These are phyloP conservation scores for Trichacis sp. DNA, from an alignment of 2,888 invertebrate species.

Conservation along the genomic window DNA sequence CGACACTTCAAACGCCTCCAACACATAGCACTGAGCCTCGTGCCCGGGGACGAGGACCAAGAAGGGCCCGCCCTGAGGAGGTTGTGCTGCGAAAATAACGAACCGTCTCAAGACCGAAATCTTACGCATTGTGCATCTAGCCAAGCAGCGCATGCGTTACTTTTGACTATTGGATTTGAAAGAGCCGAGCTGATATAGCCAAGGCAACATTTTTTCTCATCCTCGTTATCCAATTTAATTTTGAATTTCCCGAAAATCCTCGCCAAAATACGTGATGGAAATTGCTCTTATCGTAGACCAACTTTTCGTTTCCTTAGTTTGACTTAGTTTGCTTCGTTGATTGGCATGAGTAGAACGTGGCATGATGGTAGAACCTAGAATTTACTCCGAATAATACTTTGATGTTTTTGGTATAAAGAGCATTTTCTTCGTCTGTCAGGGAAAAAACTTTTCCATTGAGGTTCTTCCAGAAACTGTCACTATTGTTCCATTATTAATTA, in stretches of 20 bases:
- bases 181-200: background rate
- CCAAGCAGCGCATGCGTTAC: conserved; percentile 63
- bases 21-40: conserved; percentile 70
- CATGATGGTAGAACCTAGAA: conserved; percentile 9
- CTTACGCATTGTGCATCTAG: conserved; percentile 70
- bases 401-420: background rate
- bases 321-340: conserved; percentile 7
- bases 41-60: conserved; percentile 69
- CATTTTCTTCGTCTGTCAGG: no score
- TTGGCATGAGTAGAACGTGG: conserved; percentile 25
- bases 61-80: conserved; percentile 67
- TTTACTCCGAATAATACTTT: background rate
- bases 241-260: conserved; percentile 2
- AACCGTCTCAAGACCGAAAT: conserved; percentile 62
- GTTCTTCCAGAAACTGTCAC: no score
- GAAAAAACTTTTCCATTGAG: no score
- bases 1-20: conserved; percentile 60
- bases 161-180: conserved; percentile 32
- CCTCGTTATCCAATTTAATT: background rate
- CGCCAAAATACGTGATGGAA: conserved; percentile 21
- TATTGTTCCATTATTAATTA: no score
- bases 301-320: conserved; percentile 6
- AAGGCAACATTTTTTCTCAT: conserved; percentile 1
- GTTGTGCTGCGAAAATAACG: conserved; percentile 50
- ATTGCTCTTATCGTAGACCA: conserved; percentile 21